A percentile compares a stretch with the other conserved stretches of the same genome.
Conservation (phyloP, 2,797 vertebrate species). For the Pseudotriccus pelzelni region DNA sequence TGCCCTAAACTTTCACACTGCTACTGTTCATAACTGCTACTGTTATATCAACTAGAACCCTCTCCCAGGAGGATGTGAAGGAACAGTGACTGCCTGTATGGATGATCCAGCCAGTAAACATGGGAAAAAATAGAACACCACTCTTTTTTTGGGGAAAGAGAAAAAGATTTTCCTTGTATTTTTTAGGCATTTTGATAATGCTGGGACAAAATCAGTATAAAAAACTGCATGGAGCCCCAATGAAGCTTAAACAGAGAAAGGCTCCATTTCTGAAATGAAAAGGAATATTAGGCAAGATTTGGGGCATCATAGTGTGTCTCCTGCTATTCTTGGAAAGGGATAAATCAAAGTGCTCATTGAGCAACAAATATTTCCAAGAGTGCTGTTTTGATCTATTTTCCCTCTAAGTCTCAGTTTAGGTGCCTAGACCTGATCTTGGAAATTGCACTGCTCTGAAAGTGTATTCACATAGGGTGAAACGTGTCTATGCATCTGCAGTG, state of each 20-base stretch:
- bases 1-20: background rate
- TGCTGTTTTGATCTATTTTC: background rate
- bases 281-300: background rate
- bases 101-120: background rate
- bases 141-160: background rate
- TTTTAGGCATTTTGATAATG: background rate
- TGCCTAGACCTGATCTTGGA: background rate
- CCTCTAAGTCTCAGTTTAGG: background rate
- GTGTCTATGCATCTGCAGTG: background rate
- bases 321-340: background rate
- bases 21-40: background rate
- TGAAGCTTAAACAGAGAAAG: background rate
- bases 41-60: background rate
- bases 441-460: background rate
- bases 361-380: background rate
- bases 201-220: background rate
- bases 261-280: background rate
- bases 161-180: background rate
- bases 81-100: background rate
- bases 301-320: background rate
- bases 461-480: background rate
- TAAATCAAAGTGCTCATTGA: background rate
- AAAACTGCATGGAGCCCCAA: background rate
- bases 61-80: background rate
- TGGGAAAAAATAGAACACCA: fast-evolving